phyloP scores from a whole-genome alignment of 2,888 invertebrate genomes.

The Apodemia zela region DNA sequence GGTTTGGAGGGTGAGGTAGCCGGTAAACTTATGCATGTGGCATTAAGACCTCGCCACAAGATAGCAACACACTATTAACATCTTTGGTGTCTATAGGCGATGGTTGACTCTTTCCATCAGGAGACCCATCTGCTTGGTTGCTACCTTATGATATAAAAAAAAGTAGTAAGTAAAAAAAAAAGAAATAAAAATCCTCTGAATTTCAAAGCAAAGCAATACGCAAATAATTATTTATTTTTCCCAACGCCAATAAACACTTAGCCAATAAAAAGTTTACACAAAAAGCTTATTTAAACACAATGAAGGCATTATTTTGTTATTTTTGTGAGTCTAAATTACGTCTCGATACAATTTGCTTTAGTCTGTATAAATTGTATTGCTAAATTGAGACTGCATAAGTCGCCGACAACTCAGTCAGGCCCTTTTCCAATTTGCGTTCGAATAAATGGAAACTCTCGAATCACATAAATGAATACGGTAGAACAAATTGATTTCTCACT shows the following conservation, averaged over 20 bases:
- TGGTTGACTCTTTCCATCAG: too few species aligned
- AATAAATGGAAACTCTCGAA: constrained; percentile 72
- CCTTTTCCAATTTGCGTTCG: constrained; percentile 71
- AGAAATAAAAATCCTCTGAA: not conserved
- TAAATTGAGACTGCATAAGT: constrained; percentile 66
- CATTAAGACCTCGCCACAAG: too few species aligned
- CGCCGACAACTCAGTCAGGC: constrained; percentile 72
- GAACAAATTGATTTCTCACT: constrained; percentile 78
- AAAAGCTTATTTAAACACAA: constrained; percentile 9
- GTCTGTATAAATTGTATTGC: constrained; percentile 21
- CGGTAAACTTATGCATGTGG: too few species aligned
- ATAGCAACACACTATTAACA: too few species aligned
- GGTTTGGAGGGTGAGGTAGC: too few species aligned
- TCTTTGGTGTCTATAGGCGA: too few species aligned
- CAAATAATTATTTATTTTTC: constrained; percentile 7
- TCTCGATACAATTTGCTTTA: constrained; percentile 12
- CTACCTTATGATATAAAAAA: too few species aligned
- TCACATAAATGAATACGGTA: constrained; percentile 75
- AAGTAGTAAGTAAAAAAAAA: too few species aligned
- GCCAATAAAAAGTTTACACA: constrained; percentile 1
- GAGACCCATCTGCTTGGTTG: too few species aligned
- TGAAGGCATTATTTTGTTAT: constrained; percentile 15
- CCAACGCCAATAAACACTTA: not conserved
- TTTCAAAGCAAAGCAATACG: not conserved
- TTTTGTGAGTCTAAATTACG: constrained; percentile 14